Base-by-base conservation (phyloP, 2,888 invertebrate species). In the Xanthia togata region DNA sequence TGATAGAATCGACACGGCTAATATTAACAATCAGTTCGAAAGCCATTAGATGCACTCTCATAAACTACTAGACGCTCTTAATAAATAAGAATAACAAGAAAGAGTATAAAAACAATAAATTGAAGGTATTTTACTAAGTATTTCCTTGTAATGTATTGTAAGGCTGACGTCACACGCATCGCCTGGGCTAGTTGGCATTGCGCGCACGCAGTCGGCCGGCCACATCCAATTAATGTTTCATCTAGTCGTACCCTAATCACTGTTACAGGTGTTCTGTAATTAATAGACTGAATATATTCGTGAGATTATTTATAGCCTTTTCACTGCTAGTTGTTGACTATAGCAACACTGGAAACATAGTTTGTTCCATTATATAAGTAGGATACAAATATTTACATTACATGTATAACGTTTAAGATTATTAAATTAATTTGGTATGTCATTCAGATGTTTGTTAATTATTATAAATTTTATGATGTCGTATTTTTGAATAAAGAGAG, bases 211-310 rank as follows among this genome's bases (percentile, higher is more conserved):
- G 59, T 73, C 78, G 68, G 68, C 84, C 75, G 81, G 90, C 89
- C 91, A 88, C 88, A 85, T 90, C 89, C 89, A 92, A 92, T 92
- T 92, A 93, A 91, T 91, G 89, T 89, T 89, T 87, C 88, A 89
- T 89, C 89, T 88, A 84, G 85, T 87, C 81, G 86, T 81, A 82
- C 82, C 85, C 84, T 88, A 88, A 91, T 90, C 90, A 89, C 89
- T 88, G 78, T 81, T 92, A 92, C 93, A 93, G 93, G 92, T 93
- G 93, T 88, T 90, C 87, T 77, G 87, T 90, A 93, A 93, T 93
- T 93, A 92, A 92, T 93, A 91, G 89, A 79, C 82, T 81, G 80
- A 84, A 90, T 89, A 87, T 87, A 87, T 88, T 79, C 76, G 55
- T 78, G 35, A 12, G 59, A 75, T 86, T 87, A 88, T 90, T 87